These are phyloP conservation scores for Mylabris sibirica DNA, from an alignment of 2,888 invertebrate genomes.

Conservation along the genomic window DNA sequence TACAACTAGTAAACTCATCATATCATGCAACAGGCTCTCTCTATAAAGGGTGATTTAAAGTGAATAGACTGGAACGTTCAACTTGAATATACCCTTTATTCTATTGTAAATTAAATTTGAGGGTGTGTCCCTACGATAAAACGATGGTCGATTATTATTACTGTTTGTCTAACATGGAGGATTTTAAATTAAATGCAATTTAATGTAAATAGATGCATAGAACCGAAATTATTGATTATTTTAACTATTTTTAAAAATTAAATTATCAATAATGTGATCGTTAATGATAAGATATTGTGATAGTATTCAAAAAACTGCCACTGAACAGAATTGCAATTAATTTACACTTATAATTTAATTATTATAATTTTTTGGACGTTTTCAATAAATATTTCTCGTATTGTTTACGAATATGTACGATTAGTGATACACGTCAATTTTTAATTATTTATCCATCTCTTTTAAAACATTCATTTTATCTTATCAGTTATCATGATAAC, in stretches of 20 bases:
- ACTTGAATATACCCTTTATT: background rate
- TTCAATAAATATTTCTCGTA: too few relatives aligned
- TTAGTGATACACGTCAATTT: background rate
- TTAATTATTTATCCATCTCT: background rate
- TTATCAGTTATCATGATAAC: slow-evolving; percentile 5
- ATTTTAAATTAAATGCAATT: too few relatives aligned
- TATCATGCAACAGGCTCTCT: background rate
- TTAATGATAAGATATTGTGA: background rate
- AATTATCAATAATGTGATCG: background rate
- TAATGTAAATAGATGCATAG: too few relatives aligned
- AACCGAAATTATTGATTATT: background rate
- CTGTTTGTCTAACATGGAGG: too few relatives aligned
- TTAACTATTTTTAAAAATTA: background rate
- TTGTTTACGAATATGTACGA: too few relatives aligned
- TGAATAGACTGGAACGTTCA: background rate
- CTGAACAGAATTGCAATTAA: too few relatives aligned
- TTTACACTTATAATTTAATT: background rate
- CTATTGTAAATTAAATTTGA: background rate
- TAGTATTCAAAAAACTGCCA: background rate
- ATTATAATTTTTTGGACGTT: background rate
- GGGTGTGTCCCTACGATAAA: background rate
- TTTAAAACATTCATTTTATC: slow-evolving; percentile 2
- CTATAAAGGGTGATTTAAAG: background rate
- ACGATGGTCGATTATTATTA: background rate
- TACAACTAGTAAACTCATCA: background rate